Evolutionary conservation across 2,797 vertebrate species (phyloP).

Genomic region (Ctenopoma multispine): DNA sequence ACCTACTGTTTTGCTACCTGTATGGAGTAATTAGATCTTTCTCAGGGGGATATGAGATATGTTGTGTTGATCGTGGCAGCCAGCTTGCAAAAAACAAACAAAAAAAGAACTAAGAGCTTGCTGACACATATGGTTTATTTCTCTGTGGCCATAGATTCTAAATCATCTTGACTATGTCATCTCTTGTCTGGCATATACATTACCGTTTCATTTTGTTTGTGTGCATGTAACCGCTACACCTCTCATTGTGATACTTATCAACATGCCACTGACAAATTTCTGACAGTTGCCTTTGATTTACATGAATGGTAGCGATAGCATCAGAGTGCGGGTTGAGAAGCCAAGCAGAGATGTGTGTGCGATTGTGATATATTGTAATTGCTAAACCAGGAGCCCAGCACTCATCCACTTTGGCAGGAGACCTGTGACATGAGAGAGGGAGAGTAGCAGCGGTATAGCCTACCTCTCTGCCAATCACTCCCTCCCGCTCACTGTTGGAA

Average conservation of each 20-base stretch:
- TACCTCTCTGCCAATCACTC: slow-evolving; percentile 56
- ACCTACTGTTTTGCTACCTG: slow-evolving; percentile 31
- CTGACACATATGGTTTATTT: slow-evolving; percentile 75
- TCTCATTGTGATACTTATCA: slow-evolving; percentile 41
- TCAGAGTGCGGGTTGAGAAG: slow-evolving; percentile 39
- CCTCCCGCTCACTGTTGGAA: slow-evolving; percentile 61
- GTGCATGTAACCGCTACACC: slow-evolving; percentile 33
- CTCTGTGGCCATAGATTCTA: slow-evolving; percentile 54
- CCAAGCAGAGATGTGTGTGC: slow-evolving; percentile 32
- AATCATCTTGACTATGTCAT: slow-evolving; percentile 58
- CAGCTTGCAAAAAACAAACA: slow-evolving; percentile 52
- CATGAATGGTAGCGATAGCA: slow-evolving; percentile 43
- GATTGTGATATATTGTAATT: slow-evolving; percentile 50
- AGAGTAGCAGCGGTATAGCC: slow-evolving; percentile 58
- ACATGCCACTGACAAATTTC: slow-evolving; percentile 29
- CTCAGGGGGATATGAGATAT: slow-evolving; percentile 51
- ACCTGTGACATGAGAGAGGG: slow-evolving; percentile 43
- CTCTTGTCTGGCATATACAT: slow-evolving; percentile 50
- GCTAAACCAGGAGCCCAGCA: slow-evolving; percentile 58
- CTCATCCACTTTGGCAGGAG: slow-evolving; percentile 71
- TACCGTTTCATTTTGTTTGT: slow-evolving; percentile 57
- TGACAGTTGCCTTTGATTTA: slow-evolving; percentile 36
- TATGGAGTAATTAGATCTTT: slow-evolving; percentile 58
- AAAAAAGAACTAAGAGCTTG: slow-evolving; percentile 62
- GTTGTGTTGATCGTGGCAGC: slow-evolving; percentile 60